Conservation (phyloP, 2,888 invertebrate genomes). For the Lamellibrachia satsuma region DNA sequence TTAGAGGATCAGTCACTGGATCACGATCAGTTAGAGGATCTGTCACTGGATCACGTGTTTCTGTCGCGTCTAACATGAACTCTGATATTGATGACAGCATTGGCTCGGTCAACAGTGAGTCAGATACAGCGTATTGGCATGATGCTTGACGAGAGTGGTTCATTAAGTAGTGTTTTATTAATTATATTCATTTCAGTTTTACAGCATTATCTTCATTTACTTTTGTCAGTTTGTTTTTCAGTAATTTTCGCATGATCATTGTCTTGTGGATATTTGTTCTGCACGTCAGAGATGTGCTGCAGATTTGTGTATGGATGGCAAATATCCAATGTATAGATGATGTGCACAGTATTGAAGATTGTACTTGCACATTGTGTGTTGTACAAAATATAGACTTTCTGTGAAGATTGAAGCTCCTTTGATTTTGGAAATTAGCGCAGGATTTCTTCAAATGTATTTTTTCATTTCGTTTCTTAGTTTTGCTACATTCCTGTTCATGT, state of each 20-base stretch:
- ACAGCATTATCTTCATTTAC: not conserved
- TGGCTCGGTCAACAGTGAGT: not conserved
- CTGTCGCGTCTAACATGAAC: not conserved
- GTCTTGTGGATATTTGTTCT: not conserved
- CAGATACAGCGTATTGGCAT: not conserved
- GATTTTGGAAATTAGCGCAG: not conserved
- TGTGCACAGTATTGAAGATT: not conserved
- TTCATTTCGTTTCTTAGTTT: not conserved
- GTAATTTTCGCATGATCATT: not conserved
- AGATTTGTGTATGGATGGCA: not conserved
- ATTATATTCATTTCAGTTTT: not conserved
- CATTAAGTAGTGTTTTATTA: not conserved
- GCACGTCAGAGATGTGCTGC: not conserved
- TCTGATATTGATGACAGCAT: not conserved
- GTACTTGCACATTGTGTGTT: not conserved
- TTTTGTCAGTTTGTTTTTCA: not conserved
- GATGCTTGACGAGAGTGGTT: not conserved
- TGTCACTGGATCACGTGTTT: not conserved
- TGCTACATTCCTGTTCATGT: not conserved
- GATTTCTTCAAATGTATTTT: not conserved
- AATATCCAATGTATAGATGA: not conserved
- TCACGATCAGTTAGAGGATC: not conserved
- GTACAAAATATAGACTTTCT: not conserved
- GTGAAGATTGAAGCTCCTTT: not conserved
- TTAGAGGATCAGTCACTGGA: not conserved